Base-by-base conservation (phyloP, 92 coral and sea anemone species). In the Zoanthus sociatus region DNA sequence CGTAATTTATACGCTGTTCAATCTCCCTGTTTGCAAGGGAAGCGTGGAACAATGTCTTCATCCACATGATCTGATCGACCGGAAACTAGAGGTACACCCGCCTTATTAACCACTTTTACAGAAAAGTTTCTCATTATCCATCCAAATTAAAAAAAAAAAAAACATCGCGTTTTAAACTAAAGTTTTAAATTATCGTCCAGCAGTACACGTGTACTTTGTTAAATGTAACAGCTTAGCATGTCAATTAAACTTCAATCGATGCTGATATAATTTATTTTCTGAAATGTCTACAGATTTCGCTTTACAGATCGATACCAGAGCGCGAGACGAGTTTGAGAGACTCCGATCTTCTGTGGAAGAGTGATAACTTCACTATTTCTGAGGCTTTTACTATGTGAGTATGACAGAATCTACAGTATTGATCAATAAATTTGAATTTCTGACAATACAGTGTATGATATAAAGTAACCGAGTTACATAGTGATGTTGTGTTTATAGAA, bases 11-110 rank as follows among this genome's bases (percentile, higher is more conserved):
- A 81, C 90, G 63, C 93, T 97, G 71, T 97, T 97, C 83, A 78
- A 90, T 79, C 82, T 94, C 6, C 99, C 99, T 56, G 88, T 47
- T 42, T 97, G 99, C 85, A 68, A 93, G 44, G 99, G 99, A 55
- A 88, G 87, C 9, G n/a, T 83, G 20, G 51, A 66, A 8, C 48
- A 90, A 33, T 97, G 99, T 86, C 92, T 97, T 53, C 63, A 50
- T 15, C 97, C 99, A 3, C 94, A 93, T 88, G 79, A 83, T 53
- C 76, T 92, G 13, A 87, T 92, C 9, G 95, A 91, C 84, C 83
- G 82, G 20, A 67, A 64, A 45, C 77, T 94, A 32, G 95, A 94
- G 94, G 98, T 94, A 78, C 84, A 87, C 51, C 12, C 20, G 56
- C 11, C 21, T 67, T 67, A 0, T 32, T 63, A 3, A 63, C 69